A percentile compares a stretch with the other conserved stretches of the same genome.
Evolutionary conservation across 2,888 invertebrate genomes (phyloP).

Genomic region (Tenthredo mesomela): DNA sequence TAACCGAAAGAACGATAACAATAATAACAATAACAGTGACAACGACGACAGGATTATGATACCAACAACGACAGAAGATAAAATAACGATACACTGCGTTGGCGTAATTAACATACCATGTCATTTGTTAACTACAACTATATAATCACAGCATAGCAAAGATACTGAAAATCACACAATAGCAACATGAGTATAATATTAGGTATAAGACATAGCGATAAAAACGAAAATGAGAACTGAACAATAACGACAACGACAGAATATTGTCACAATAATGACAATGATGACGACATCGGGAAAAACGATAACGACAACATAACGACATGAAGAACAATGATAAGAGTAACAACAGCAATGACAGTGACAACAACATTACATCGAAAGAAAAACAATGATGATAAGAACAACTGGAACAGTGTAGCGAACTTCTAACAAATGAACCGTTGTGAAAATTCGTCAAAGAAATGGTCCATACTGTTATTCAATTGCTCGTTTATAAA

Average conservation of each 20-base stretch:
- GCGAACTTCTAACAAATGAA: too few species aligned
- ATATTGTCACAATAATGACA: background rate
- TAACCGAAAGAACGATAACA: background rate
- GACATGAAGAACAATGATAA: background rate
- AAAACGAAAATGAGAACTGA: background rate
- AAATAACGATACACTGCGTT: background rate
- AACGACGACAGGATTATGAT: background rate
- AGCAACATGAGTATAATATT: background rate
- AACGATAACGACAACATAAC: background rate
- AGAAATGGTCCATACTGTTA: background rate
- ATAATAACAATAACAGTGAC: background rate
- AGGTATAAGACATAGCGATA: too few species aligned
- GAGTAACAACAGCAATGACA: background rate
- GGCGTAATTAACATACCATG: background rate
- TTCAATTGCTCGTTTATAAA: background rate
- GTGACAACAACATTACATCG: background rate
- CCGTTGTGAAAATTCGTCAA: background rate
- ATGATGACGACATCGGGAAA: background rate
- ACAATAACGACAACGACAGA: background rate
- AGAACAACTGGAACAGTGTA: background rate
- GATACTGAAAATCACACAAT: background rate
- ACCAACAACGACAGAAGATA: background rate
- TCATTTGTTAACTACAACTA: background rate
- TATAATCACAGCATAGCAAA: background rate
- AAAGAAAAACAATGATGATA: background rate